Conservation (phyloP, 2,113 vertebrate genomes). For the Sceloporus undulatus region DNA sequence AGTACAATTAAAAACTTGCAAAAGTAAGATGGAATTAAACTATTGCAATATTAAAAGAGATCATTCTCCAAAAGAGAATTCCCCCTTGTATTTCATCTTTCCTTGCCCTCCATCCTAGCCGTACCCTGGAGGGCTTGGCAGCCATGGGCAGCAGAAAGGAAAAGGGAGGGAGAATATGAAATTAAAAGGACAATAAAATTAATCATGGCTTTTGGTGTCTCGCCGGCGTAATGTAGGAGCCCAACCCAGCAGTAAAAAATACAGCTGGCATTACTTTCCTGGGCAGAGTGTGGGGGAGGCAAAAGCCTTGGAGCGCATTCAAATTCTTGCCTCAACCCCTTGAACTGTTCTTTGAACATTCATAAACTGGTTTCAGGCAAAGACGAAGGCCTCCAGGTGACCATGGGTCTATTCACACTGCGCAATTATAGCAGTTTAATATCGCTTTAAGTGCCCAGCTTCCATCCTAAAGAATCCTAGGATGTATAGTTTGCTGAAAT, state of each 20-base stretch:
- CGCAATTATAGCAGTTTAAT: too few relatives aligned
- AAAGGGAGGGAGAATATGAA: background rate
- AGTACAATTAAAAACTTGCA: too few relatives aligned
- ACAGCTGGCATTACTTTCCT: background rate
- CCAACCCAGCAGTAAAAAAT: slow-evolving; percentile 1
- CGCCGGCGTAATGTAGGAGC: background rate
- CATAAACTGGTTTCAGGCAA: background rate
- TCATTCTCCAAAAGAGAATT: too few relatives aligned
- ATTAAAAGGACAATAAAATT: slow-evolving; percentile 7
- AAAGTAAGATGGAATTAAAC: too few relatives aligned
- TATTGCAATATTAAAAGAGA: too few relatives aligned
- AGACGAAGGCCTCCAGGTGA: background rate
- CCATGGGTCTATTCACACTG: too few relatives aligned
- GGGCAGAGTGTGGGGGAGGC: background rate
- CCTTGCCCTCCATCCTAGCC: background rate
- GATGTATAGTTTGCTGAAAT: too few relatives aligned
- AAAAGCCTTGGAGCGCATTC: background rate
- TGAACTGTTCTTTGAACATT: too few relatives aligned
- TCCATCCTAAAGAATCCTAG: too few relatives aligned
- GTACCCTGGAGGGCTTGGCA: background rate
- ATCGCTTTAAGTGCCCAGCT: too few relatives aligned
- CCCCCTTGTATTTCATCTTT: too few relatives aligned
- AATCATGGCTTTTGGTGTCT: slow-evolving; percentile 7
- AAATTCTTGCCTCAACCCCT: background rate
- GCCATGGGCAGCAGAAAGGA: background rate